Evolutionary conservation across 2,888 invertebrate genomes (phyloP).

Genomic region (Sphaeridia pumilis): DNA sequence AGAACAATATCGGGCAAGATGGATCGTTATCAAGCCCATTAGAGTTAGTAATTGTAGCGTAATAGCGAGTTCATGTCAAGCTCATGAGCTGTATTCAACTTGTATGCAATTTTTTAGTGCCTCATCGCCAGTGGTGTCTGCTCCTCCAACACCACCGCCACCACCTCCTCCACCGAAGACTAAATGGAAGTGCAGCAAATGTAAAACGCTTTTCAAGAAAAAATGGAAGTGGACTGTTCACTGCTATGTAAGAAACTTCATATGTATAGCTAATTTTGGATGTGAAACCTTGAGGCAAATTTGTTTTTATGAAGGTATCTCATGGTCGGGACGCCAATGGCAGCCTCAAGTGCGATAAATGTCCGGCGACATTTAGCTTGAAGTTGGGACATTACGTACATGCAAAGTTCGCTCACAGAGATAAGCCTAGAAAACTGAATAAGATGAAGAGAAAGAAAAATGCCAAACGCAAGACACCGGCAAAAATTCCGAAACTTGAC

Average conservation of each 20-base stretch:
- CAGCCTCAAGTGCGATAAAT: slow-evolving; percentile 5
- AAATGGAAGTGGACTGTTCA: neutral
- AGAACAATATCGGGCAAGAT: too few species aligned
- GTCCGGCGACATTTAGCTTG: slow-evolving; percentile 9
- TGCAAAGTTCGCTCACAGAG: slow-evolving; percentile 3
- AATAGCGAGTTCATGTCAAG: too few species aligned
- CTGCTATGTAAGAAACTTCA: neutral
- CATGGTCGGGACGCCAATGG: slow-evolving; percentile 11
- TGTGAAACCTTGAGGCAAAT: too few species aligned
- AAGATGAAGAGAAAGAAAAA: too few species aligned
- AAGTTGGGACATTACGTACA: slow-evolving; percentile 4
- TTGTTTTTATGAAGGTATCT: too few species aligned
- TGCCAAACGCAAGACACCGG: neutral
- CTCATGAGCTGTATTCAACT: too few species aligned
- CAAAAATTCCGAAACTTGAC: neutral
- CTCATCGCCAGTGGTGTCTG: too few species aligned
- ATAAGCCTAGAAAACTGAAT: too few species aligned
- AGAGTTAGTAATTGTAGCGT: too few species aligned
- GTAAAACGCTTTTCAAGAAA: neutral
- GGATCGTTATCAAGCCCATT: too few species aligned
- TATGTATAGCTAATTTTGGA: too few species aligned
- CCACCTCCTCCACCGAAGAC: neutral
- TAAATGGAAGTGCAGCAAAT: neutral
- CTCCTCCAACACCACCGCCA: neutral
- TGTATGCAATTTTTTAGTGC: too few species aligned